phyloP scores from a whole-genome alignment of 2,888 invertebrate genomes.

The Clistopyga incitator region DNA sequence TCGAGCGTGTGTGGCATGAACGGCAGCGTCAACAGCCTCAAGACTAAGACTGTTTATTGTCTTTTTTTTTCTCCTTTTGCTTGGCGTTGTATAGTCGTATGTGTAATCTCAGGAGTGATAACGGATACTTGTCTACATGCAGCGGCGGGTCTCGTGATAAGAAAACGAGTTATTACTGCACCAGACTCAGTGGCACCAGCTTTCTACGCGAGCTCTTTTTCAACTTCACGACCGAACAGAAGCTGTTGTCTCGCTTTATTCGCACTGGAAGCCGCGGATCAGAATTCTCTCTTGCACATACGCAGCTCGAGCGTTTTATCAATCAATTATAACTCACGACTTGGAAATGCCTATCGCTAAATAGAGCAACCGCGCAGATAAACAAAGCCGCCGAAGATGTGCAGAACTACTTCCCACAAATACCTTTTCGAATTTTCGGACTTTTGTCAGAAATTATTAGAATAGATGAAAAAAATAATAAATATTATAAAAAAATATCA shows the following conservation, averaged over 20 bases:
- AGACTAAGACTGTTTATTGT: constrained; percentile 2
- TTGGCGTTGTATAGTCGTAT: constrained; percentile 22
- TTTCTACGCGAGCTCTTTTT: not conserved
- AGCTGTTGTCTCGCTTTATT: not conserved
- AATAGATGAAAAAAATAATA: too few relatives aligned
- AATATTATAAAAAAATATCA: too few relatives aligned
- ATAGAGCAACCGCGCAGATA: not conserved
- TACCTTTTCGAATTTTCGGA: not conserved
- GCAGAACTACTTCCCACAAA: not conserved
- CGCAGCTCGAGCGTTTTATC: not conserved
- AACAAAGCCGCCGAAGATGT: too few relatives aligned
- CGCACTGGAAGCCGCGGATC: constrained; percentile 4
- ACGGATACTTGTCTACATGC: constrained; percentile 32
- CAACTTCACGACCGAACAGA: not conserved
- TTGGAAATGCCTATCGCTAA: not conserved
- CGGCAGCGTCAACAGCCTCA: constrained; percentile 1
- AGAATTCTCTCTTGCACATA: not conserved
- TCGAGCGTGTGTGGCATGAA: not conserved
- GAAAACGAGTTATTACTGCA: constrained; percentile 58
- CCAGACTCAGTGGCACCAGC: constrained; percentile 73
- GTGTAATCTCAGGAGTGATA: constrained; percentile 44
- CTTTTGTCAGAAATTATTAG: too few relatives aligned
- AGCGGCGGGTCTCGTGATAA: constrained; percentile 59
- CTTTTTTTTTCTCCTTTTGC: not conserved
- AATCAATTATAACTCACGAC: not conserved